Base-by-base conservation (phyloP, 2,113 vertebrate genomes). In the Saguinus imperator region DNA sequence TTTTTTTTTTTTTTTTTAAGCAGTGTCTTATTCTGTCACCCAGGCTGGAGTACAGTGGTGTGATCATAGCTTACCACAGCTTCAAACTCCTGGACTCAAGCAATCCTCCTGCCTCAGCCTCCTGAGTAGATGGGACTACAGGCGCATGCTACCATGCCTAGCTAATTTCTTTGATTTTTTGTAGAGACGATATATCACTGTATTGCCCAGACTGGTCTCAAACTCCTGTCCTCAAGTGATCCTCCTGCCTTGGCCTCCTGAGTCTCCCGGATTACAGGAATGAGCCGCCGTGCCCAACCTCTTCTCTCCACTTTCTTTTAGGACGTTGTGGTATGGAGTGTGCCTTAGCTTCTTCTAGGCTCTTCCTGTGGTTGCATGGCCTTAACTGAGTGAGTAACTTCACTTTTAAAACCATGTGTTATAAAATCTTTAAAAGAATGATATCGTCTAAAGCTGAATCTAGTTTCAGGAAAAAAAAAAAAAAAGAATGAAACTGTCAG, bases 351-450 rank as follows among this genome's bases (percentile, higher is more conserved):
- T 37, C 48, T 68, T 85, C 27, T 37, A 3, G 40, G 61, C 70
- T 76, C 77, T 93, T 86, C 50, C 58, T 95, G 57, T 55, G 85
- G 70, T 66, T 87, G 16, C 21, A 4, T 79, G 23, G 55, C 76
- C 66, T 87, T 88, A 16, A 58, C 70, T 58, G 57, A 89, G 64
- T 94, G 92, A 95, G 75, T 95, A 66, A 92, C 7, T 37, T 57
- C 52, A 43, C 58, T 66, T 91, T 57, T 80, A 80, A 90, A 91
- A 58, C 52, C 66, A 11, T 1, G 21, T 76, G 82, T 89, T 83
- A 66, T 80, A 82, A 93, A 91, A 77, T 89, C 61, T 55, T 52
- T 29, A 14, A 48, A 82, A 45, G 72, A 68, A 32, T 72, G 40
- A 17, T 45, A 29, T 55, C 50, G 14, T 52, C 50, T 52, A 14